Evolutionary conservation across 2,113 vertebrate species (phyloP), one percentile per base, ranked within the genome.

Genomic region (Mastomys natalensis): DNA sequence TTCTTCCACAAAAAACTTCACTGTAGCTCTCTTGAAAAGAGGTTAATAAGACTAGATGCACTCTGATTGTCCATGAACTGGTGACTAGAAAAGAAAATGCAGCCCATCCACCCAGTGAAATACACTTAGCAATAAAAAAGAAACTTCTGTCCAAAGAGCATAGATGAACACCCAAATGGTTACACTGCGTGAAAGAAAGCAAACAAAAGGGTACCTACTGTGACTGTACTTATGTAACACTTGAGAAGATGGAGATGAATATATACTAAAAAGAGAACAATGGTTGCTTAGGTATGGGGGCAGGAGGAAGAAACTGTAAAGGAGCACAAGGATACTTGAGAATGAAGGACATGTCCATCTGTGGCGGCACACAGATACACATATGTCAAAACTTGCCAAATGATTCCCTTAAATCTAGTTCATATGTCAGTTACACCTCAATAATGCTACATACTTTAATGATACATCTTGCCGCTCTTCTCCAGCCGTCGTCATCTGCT

Each of bases 181-280:
- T 24, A n/a, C 66, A 72, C 34, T 55, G 22, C 1, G 74, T 11
- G 68, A 31, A 43, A 73, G 51, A 43, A 58, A 29, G 17, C 51
- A 81, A 87, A 84, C 89, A 89, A 91, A 64, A 48, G 22, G 21
- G 3, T 76, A 34, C 11, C 89, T 9, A 78, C 34, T 51, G 13
- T 72, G 74, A 93, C 31, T 93, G 16, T 22, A 45, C 31, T 81
- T 92, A 86, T 4, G 53, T 76, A 87, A 90, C 77, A 80, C 21
- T 86, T 95, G 22, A 95, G 40, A 91, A 85, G 94, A 94, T 90
- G 70, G 76, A 96, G 81, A 78, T 55, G 24, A 80, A 87, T 64
- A 43, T 70, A 58, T 24, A 89, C 68, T 80, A 37, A 86, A 86
- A 72, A 85, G 1, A 89, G 26, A 91, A 48, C 37, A 37, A 45